A percentile compares a stretch with the other conserved stretches of the same genome.
phyloP scores from a whole-genome alignment of 1,140 invertebrate genomes.

The Helicorthomorpha holstii region DNA sequence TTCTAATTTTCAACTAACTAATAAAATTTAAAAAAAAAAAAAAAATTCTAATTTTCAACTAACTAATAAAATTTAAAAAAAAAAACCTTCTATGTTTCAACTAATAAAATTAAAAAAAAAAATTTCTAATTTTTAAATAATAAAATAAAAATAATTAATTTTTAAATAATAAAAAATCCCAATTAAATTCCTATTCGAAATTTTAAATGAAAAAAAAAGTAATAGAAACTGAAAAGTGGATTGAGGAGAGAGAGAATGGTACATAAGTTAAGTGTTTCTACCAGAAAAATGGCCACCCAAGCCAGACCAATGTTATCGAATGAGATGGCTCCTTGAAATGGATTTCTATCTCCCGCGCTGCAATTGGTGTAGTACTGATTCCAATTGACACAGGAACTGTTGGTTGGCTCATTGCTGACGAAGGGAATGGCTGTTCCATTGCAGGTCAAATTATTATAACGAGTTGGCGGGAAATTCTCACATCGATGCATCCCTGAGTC shows the following conservation, averaged over 20 bases:
- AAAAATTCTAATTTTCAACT: too few species aligned
- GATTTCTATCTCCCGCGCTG: conserved; percentile 78
- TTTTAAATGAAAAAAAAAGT: not conserved
- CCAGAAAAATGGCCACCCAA: conserved; percentile 99
- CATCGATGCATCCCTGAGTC: conserved; percentile 93
- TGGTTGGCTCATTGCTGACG: conserved; percentile 12
- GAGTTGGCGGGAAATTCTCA: conserved; percentile 61
- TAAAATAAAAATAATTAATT: too few species aligned
- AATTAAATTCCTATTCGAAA: too few species aligned
- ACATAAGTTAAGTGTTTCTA: conserved; percentile 47
- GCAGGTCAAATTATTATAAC: conserved; percentile 46
- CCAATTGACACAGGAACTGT: conserved; percentile 77
- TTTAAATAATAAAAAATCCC: too few species aligned
- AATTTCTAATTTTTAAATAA: too few species aligned
- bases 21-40: too few species aligned
- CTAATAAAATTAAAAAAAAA: too few species aligned
- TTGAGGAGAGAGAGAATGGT: not conserved
- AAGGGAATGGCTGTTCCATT: conserved; percentile 26
- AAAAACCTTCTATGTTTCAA: too few species aligned
- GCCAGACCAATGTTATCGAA: conserved; percentile 99
- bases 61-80: too few species aligned
- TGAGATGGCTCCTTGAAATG: conserved; percentile 96
- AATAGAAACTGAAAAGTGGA: not conserved
- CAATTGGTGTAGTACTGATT: conserved; percentile 97
- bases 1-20: too few species aligned